Percentiles rank a stretch among this genome's conserved stretches.
Evolutionary conservation across 64 coral and sea anemone species (phyloP).

Genomic region (Catalaphyllia jardinei): DNA sequence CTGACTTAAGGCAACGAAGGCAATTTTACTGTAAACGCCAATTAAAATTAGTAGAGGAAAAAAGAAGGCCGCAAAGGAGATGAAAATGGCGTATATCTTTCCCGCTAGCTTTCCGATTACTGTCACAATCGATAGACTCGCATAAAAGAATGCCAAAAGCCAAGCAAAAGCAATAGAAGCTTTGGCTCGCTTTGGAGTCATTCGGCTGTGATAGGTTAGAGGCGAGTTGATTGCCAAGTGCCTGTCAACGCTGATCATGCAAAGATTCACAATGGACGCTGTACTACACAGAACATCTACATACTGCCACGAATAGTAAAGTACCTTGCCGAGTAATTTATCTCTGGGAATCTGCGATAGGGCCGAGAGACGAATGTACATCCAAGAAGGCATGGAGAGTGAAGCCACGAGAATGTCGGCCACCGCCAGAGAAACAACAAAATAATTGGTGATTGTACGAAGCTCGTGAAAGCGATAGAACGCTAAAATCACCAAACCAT

Average conservation of each 20-base stretch:
- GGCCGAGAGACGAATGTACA: slow-evolving; percentile 54
- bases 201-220: slow-evolving; percentile 60
- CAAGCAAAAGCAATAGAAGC: slow-evolving; percentile 51
- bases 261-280: slow-evolving; percentile 83
- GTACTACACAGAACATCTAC: slow-evolving; percentile 82
- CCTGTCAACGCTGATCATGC: slow-evolving; percentile 82
- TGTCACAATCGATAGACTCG: slow-evolving; percentile 65
- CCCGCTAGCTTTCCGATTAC: slow-evolving; percentile 49
- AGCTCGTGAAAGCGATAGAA: slow-evolving; percentile 64
- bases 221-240: slow-evolving; percentile 79
- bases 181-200: slow-evolving; percentile 64
- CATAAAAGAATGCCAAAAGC: slow-evolving; percentile 66
- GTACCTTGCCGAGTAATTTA: neutral
- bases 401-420: slow-evolving; percentile 70
- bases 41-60: slow-evolving; percentile 60
- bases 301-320: slow-evolving; percentile 81
- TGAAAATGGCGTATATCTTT: slow-evolving; percentile 66
- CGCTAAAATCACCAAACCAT: slow-evolving; percentile 67
- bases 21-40: slow-evolving; percentile 62
- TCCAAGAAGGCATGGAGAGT: slow-evolving; percentile 76
- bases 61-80: slow-evolving; percentile 78
- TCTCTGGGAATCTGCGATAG: neutral
- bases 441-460: slow-evolving; percentile 79
- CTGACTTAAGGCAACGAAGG: slow-evolving; percentile 57
- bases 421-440: slow-evolving; percentile 74